Evolutionary conservation across 2,113 vertebrate species (phyloP), one percentile per base, ranked within the genome.

Genomic region (Indri indri): DNA sequence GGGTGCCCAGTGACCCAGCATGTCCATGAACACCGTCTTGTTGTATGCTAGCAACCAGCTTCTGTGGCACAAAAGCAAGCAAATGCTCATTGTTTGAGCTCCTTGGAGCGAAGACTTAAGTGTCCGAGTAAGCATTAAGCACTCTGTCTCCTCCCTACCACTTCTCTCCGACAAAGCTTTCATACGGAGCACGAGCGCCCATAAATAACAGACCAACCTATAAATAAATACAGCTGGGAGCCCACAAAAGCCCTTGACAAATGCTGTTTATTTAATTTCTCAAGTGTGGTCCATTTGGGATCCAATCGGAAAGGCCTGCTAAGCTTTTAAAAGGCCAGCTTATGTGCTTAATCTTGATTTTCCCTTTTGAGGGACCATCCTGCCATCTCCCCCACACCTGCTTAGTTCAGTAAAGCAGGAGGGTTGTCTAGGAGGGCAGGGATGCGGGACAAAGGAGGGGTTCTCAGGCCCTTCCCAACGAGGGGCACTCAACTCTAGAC

Each of bases 231-330:
- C 98, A 99, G 98, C 98, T 98, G 98, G 97, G 97, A 98, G 97
- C 97, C 93, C 18, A 99, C 98, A 98, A 98, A 99, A 98, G 97
- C 98, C 98, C 98, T 98, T 98, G 98, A 98, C 98, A 98, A 99
- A 98, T 98, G 96, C 98, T 98, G 98, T 99, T 99, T 99, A 98
- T 99, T 99, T 99, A 98, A 98, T 98, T 99, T 98, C 98, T 99
- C 97, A 96, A 63, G 98, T 99, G 98, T 98, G 98, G 98, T 98
- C 98, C 98, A 94, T 97, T 98, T 97, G 95, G 96, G 97, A 98
- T 98, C 97, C 97, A 98, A 94, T 96, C 0, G 1, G 88, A 90
- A 94, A 88, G 82, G 83, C 85, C 97, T 79, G 80, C 95, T 91
- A 91, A 90, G 88, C 82, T 98, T 96, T 97, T 77, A 40, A 89